These are phyloP conservation scores for Calyptomena viridis DNA, from an alignment of 2,113 vertebrate genomes.

Conservation along the genomic window DNA sequence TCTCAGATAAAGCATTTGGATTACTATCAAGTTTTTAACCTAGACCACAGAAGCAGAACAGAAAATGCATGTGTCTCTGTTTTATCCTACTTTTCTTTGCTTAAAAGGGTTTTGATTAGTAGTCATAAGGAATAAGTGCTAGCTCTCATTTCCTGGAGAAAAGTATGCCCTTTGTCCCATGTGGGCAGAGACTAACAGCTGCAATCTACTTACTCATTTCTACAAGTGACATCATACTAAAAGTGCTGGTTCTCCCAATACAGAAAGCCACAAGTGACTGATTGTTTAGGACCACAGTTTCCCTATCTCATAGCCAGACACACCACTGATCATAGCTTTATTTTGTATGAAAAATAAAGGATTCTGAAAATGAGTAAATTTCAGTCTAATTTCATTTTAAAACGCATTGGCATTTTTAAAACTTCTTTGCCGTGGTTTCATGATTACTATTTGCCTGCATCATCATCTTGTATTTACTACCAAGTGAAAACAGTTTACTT, in stretches of 20 bases:
- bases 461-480: conserved; percentile 50
- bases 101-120: conserved; percentile 39
- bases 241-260: background rate
- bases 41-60: background rate
- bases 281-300: background rate
- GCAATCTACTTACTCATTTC: background rate
- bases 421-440: conserved; percentile 26
- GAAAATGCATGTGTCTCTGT: background rate
- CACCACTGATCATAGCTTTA: background rate
- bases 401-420: background rate
- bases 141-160: conserved; percentile 12
- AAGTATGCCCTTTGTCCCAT: background rate
- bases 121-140: background rate
- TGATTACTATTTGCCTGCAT: conserved; percentile 33
- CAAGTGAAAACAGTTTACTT: conserved; percentile 61
- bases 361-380: background rate
- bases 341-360: background rate
- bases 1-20: background rate
- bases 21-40: background rate
- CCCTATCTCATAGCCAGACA: background rate
- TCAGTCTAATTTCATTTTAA: background rate
- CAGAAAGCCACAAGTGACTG: background rate
- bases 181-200: background rate
- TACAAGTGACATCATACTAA: background rate
- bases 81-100: conserved; percentile 11